Evolutionary conservation across 2,113 vertebrate species (phyloP).

Genomic region (Egretta garzetta): DNA sequence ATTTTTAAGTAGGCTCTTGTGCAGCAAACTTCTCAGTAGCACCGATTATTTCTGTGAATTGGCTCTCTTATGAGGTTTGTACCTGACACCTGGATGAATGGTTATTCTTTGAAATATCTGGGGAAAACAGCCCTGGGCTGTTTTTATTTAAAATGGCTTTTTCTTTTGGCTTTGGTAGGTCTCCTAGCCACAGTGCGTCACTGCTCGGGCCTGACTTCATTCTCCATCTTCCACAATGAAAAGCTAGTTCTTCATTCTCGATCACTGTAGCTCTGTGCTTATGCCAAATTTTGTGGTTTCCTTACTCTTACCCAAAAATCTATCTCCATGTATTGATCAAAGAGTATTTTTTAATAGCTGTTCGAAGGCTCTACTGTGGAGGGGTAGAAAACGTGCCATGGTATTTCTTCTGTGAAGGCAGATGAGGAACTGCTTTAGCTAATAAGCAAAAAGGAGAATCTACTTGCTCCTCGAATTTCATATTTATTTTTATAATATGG

Average conservation of each 20-base stretch:
- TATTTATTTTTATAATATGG: neutral
- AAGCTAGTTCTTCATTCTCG: neutral
- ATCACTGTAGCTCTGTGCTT: neutral
- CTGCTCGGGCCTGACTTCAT: neutral
- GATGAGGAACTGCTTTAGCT: neutral
- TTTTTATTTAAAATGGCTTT: neutral
- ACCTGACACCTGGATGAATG: neutral
- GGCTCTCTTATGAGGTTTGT: neutral
- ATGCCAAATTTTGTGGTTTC: neutral
- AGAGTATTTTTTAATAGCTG: neutral
- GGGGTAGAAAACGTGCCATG: neutral
- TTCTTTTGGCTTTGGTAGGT: neutral
- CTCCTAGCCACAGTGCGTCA: neutral
- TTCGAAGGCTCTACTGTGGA: neutral
- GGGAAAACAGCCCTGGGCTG: neutral
- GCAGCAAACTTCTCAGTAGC: constrained; percentile 1
- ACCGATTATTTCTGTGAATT: constrained; percentile 12
- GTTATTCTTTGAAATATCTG: constrained; percentile 1
- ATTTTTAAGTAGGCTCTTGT: constrained; percentile 14
- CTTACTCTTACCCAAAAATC: neutral
- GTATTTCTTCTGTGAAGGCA: neutral
- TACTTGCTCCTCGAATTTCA: neutral
- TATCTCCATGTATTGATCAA: neutral
- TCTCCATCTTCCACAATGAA: neutral
- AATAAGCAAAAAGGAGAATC: neutral